Percentiles rank a stretch among this genome's conserved stretches.
phyloP scores from a whole-genome alignment of 30 jellyfish, hydroid and myxozoan genomes.

The Calvadosia cruxmelitensis region DNA sequence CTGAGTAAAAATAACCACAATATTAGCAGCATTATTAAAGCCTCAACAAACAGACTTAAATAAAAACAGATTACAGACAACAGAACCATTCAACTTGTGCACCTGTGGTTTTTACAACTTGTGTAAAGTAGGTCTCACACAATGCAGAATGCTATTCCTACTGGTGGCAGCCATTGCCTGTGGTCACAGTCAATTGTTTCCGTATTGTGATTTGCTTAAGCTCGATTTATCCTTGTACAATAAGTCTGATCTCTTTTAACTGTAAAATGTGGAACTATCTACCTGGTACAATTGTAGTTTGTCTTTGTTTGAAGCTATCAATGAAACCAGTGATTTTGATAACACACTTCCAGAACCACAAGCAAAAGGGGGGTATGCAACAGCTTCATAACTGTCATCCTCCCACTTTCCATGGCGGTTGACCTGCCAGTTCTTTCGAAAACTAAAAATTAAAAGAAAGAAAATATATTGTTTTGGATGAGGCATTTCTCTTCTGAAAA shows the following conservation, averaged over 20 bases:
- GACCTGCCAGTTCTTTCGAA: slow-evolving; percentile 66
- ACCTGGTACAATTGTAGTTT: slow-evolving; percentile 58
- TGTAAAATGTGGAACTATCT: not conserved
- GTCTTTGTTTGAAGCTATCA: slow-evolving; percentile 52
- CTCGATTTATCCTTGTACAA: too few species aligned
- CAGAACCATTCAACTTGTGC: too few species aligned
- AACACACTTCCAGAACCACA: slow-evolving; percentile 89
- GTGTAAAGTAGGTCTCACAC: too few species aligned
- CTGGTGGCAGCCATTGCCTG: too few species aligned
- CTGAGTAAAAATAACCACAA: slow-evolving; percentile 7
- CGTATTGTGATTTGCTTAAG: too few species aligned
- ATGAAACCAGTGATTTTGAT: slow-evolving; percentile 36
- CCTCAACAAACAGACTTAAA: not conserved
- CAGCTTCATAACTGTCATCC: slow-evolving; percentile 33
- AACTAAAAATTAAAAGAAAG: slow-evolving; percentile 13
- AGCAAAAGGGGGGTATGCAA: slow-evolving; percentile 88
- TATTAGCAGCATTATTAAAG: not conserved
- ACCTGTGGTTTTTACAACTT: too few species aligned
- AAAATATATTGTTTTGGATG: too few species aligned
- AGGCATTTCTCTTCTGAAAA: too few species aligned
- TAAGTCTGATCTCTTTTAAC: too few species aligned
- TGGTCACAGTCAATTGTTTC: too few species aligned
- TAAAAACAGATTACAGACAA: too few species aligned
- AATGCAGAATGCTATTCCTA: not conserved
- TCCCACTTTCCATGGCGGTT: slow-evolving; percentile 93